These are phyloP conservation scores for Antidorcas marsupialis DNA, from an alignment of 2,113 vertebrate species.

Conservation along the genomic window DNA sequence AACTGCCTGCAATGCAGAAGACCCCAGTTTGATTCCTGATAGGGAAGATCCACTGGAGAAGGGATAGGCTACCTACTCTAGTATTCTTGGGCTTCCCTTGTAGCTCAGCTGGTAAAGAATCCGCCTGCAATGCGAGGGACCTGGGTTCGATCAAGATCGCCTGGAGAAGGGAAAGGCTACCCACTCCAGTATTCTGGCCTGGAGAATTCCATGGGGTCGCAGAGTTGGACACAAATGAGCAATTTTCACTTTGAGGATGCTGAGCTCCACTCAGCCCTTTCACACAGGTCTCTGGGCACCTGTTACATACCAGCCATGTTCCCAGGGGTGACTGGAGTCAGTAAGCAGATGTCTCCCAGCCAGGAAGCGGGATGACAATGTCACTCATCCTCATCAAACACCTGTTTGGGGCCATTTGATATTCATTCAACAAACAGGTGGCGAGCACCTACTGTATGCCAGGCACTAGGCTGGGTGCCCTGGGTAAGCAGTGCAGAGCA, in stretches of 20 bases:
- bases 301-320: not conserved
- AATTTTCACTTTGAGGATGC: not conserved
- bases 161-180: not conserved
- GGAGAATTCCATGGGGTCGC: not conserved
- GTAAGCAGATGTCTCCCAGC: not conserved
- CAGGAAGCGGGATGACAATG: not conserved
- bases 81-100: not conserved
- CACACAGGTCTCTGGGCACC: not conserved
- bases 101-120: not conserved
- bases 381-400: not conserved
- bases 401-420: not conserved
- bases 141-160: not conserved
- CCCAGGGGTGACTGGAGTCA: not conserved
- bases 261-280: not conserved
- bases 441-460: not conserved
- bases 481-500: not conserved
- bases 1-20: not conserved
- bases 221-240: not conserved
- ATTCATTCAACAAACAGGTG: not conserved
- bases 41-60: not conserved
- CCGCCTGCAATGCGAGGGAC: fast-evolving
- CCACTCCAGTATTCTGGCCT: not conserved
- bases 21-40: not conserved
- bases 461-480: not conserved
- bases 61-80: not conserved